phyloP scores from a whole-genome alignment of 2,113 vertebrate species.

The Nannospalax galili region DNA sequence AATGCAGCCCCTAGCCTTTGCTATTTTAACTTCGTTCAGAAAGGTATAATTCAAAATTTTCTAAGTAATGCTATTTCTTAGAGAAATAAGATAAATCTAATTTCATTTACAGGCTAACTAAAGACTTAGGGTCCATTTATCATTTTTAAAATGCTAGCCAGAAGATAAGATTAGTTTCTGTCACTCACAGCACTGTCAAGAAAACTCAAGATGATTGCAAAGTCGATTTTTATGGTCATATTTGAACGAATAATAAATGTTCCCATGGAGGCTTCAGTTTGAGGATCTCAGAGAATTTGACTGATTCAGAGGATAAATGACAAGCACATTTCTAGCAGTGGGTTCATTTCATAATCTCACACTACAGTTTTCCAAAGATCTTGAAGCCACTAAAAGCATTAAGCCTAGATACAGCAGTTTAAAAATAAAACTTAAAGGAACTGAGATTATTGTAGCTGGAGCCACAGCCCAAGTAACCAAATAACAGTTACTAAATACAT shows the following conservation, averaged over 20 bases:
- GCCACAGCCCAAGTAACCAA: slow-evolving; percentile 30
- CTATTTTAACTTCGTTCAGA: slow-evolving; percentile 71
- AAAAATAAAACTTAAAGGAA: slow-evolving; percentile 59
- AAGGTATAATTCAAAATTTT: slow-evolving; percentile 76
- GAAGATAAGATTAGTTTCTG: slow-evolving; percentile 79
- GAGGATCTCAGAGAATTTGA: slow-evolving; percentile 65
- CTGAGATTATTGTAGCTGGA: slow-evolving; percentile 5
- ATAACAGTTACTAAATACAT: slow-evolving; percentile 59
- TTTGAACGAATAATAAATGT: slow-evolving; percentile 77
- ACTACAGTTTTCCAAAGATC: slow-evolving; percentile 12
- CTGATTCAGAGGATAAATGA: background rate
- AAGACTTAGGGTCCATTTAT: slow-evolving; percentile 76
- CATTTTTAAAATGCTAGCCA: slow-evolving; percentile 75
- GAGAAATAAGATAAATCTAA: slow-evolving; percentile 80
- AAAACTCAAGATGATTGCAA: slow-evolving; percentile 76
- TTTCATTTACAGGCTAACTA: slow-evolving; percentile 77
- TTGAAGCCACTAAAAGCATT: slow-evolving; percentile 48
- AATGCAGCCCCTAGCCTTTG: slow-evolving; percentile 62
- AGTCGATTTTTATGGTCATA: slow-evolving; percentile 76
- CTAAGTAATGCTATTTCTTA: slow-evolving; percentile 74
- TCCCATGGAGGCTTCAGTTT: slow-evolving; percentile 42
- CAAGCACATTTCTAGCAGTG: background rate
- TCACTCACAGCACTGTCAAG: slow-evolving; percentile 74
- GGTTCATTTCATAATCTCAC: slow-evolving; percentile 47
- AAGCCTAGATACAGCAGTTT: slow-evolving; percentile 15